A percentile compares a stretch with the other conserved stretches of the same genome.
Conservation (phyloP, 2,113 vertebrate species). For the Varanus komodoensis region DNA sequence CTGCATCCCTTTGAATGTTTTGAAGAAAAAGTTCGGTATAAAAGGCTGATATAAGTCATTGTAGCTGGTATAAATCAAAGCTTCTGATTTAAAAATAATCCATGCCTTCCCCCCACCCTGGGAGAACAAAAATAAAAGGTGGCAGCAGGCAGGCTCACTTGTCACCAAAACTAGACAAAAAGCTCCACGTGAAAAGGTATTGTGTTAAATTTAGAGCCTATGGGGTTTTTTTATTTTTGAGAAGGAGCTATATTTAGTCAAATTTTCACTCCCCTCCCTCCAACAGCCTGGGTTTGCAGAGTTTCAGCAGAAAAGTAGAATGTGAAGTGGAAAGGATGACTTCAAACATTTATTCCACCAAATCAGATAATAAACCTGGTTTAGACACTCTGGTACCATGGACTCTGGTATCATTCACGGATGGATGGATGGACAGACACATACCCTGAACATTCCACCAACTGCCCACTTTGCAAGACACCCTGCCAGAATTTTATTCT, state of each 20-base stretch:
- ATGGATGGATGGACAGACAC: no score
- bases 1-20: background rate
- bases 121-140: slow-evolving; percentile 21
- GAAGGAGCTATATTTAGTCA: slow-evolving; percentile 62
- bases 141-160: background rate
- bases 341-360: fast-evolving
- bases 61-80: slow-evolving; percentile 12
- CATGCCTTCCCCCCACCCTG: background rate
- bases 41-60: slow-evolving; percentile 4
- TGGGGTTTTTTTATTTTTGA: background rate
- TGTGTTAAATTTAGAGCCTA: slow-evolving; percentile 56
- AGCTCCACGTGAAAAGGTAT: slow-evolving; percentile 16
- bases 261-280: background rate
- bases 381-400: background rate
- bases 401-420: background rate
- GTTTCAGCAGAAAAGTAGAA: background rate
- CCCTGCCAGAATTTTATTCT: background rate
- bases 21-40: background rate
- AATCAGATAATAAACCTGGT: fast-evolving
- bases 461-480: background rate
- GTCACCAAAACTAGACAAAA: background rate
- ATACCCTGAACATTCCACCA: background rate
- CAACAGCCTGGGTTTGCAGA: slow-evolving; percentile 5
- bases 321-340: fast-evolving
- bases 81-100: slow-evolving; percentile 22